phyloP scores from a whole-genome alignment of 2,888 invertebrate genomes.

The Barypeithes pellucidus region DNA sequence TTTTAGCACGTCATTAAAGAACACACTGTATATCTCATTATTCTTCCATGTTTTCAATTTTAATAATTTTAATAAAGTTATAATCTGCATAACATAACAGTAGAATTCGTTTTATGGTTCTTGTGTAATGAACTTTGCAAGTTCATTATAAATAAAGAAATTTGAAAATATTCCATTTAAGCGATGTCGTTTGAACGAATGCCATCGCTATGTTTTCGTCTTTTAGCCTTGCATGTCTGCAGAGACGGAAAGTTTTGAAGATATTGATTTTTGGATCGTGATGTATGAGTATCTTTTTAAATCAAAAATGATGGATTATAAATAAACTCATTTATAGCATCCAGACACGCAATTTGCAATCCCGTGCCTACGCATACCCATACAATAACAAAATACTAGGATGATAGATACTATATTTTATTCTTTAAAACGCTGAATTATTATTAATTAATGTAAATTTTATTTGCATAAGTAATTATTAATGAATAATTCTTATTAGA shows the following conservation, averaged over 20 bases:
- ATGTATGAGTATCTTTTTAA: conserved; percentile 20
- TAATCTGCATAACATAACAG: no score
- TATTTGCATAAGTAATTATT: no score
- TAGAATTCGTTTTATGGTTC: no score
- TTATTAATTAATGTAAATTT: no score
- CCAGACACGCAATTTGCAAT: conserved; percentile 4
- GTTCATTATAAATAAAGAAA: background rate
- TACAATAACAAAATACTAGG: conserved; percentile 8
- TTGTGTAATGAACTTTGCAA: no score
- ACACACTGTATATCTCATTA: no score
- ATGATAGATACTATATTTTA: background rate
- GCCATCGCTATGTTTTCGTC: background rate
- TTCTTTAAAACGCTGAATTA: no score
- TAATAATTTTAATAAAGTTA: no score
- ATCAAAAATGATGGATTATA: conserved; percentile 26
- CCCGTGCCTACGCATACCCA: conserved; percentile 10
- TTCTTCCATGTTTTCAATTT: no score
- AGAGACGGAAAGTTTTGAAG: background rate
- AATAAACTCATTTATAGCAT: conserved; percentile 25
- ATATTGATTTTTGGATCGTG: conserved; percentile 16
- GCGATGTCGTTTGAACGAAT: background rate
- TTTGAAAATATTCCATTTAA: background rate
- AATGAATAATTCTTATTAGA: no score
- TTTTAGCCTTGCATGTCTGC: background rate
- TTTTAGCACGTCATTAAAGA: no score